phyloP scores from a whole-genome alignment of 2,888 invertebrate genomes.

The Platycheirus albimanus region DNA sequence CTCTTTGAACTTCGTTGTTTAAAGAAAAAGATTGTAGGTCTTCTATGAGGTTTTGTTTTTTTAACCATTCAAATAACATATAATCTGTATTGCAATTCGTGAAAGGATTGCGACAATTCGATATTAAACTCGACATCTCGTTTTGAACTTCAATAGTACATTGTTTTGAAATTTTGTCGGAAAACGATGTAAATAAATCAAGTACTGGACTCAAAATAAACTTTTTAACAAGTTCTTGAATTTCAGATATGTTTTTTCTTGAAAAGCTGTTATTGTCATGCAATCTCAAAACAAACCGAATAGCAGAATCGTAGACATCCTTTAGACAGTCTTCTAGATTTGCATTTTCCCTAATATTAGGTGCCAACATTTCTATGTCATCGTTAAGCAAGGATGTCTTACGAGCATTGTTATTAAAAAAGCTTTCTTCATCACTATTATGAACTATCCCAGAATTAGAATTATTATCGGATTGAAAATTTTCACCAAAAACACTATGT shows the following conservation, averaged over 20 bases:
- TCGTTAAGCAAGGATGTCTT: neutral
- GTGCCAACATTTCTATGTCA: neutral
- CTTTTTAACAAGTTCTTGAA: neutral
- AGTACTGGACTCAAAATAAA: neutral
- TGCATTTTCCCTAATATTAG: neutral
- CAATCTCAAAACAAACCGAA: neutral
- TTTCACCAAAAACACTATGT: no score
- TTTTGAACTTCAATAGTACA: neutral
- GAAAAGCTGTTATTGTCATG: neutral
- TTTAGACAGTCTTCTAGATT: neutral
- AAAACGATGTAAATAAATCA: neutral
- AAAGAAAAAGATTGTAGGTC: neutral
- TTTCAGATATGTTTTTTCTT: neutral
- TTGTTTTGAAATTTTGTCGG: neutral
- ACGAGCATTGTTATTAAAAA: neutral
- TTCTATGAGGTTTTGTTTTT: neutral
- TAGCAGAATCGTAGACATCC: neutral
- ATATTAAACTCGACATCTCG: neutral
- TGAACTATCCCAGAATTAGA: no score
- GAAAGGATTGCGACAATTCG: neutral
- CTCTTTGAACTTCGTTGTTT: neutral
- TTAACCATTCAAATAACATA: neutral
- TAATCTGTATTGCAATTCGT: neutral
- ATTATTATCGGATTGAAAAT: no score
- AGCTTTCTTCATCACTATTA: neutral